phyloP scores from a whole-genome alignment of 2,113 vertebrate species.

The Oceanites oceanicus region DNA sequence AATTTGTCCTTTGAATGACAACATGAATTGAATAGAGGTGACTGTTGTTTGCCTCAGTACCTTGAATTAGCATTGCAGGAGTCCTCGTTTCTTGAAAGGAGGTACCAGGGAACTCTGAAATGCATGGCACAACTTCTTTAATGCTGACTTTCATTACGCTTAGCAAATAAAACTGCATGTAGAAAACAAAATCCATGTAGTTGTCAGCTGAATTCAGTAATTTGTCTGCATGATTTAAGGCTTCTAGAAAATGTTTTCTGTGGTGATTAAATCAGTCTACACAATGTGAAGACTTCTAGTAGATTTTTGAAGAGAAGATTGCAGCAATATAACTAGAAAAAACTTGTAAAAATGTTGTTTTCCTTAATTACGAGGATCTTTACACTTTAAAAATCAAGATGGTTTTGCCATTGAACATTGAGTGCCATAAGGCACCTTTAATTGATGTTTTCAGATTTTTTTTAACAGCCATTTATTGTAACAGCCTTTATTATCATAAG shows the following conservation, averaged over 20 bases:
- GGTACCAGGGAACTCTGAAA: neutral
- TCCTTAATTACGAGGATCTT: neutral
- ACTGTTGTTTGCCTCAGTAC: neutral
- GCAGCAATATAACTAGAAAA: neutral
- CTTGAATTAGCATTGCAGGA: neutral
- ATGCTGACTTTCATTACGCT: neutral
- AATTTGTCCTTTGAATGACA: neutral
- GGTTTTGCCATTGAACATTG: neutral
- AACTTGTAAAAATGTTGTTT: neutral
- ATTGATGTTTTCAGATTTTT: neutral
- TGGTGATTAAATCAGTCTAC: neutral
- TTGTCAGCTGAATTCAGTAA: neutral
- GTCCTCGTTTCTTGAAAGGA: neutral
- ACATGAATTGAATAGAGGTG: neutral
- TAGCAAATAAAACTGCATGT: neutral
- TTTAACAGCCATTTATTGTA: neutral
- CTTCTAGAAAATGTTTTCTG: neutral
- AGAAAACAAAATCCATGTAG: neutral
- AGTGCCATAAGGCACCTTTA: neutral
- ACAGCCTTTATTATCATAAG: neutral
- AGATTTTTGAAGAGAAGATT: neutral
- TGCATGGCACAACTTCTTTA: neutral
- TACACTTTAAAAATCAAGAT: neutral
- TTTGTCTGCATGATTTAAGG: neutral
- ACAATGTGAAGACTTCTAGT: neutral